Base-by-base conservation (phyloP, 2,113 vertebrate species). In the Spilogale gracilis region DNA sequence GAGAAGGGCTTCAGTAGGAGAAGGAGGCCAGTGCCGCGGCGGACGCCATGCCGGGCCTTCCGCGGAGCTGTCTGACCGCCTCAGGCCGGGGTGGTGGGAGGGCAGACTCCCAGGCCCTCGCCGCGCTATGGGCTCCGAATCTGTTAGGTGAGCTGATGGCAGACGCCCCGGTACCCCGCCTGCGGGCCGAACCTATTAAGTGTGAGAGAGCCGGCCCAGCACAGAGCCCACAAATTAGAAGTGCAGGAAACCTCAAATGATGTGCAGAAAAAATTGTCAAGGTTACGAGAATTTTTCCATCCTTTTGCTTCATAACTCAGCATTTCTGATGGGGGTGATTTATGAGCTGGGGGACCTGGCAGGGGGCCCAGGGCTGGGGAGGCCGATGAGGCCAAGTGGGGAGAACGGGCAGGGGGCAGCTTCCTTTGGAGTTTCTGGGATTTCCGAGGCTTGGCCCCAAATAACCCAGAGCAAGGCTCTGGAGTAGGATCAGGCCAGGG, bases 231-330 rank as follows among this genome's bases (percentile, higher is more conserved):
- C 98, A 97, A 95, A 97, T 97, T 91, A 97, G 97, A 97, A 97
- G 87, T 63, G 95, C 98, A 98, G 98, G 98, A 98, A 98, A 98
- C 98, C 97, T 98, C 98, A 98, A 98, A 98, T 91, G 98, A 98
- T 96, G 98, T 98, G 98, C 98, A 98, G 98, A 98, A 98, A 97
- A 97, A 97, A 96, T 97, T 25, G 97, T 97, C 95, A 97, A 71
- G 67, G 63, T 92, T 74, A 83, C 65, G 97, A 95, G 97, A 92
- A 88, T 90, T 96, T 98, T 97, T 97, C 98, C 97, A 96, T 98
- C 89, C 89, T 97, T 98, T 97, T 61, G 92, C 97, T 97, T 96
- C 84, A 23, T 97, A 97, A 97, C 97, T 98, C 94, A 45, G 98
- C 96, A 25, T 98, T 97, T 97, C 98, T 98, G 97, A 96, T 95